A percentile compares a stretch with the other conserved stretches of the same genome.
Conservation (phyloP, 2,797 vertebrate genomes). For the Sebastes jordani region DNA sequence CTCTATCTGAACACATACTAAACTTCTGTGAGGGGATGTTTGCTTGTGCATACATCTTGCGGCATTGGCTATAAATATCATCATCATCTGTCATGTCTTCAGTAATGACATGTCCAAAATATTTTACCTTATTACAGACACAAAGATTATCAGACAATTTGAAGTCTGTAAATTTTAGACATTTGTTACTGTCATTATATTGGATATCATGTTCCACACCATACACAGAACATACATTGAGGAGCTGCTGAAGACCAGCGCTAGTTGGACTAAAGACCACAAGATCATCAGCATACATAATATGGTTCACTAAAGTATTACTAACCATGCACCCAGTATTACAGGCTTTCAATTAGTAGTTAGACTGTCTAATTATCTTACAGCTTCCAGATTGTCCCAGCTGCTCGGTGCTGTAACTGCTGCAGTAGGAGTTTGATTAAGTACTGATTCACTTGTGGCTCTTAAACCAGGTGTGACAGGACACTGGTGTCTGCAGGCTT, state of each 20-base stretch:
- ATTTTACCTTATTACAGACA: neutral
- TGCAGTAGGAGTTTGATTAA: neutral
- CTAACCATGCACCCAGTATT: too few species aligned
- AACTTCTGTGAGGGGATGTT: too few species aligned
- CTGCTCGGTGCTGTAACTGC: neutral
- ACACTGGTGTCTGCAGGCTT: neutral
- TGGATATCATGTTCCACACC: neutral
- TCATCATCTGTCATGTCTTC: too few species aligned
- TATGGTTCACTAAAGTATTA: too few species aligned
- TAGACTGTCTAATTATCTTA: neutral
- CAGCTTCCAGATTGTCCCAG: neutral
- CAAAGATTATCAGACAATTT: neutral
- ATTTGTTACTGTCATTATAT: neutral
- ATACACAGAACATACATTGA: neutral
- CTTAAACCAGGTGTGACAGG: neutral
- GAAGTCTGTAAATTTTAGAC: neutral
- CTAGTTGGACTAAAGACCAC: too few species aligned
- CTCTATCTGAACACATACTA: too few species aligned
- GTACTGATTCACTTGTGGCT: neutral
- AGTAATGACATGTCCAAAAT: too few species aligned
- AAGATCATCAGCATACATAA: too few species aligned
- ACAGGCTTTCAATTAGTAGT: too few species aligned
- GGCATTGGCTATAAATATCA: too few species aligned
- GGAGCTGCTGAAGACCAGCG: neutral
- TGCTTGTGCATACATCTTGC: too few species aligned